phyloP scores from a whole-genome alignment of 2,113 vertebrate species.

The Condylura cristata region DNA sequence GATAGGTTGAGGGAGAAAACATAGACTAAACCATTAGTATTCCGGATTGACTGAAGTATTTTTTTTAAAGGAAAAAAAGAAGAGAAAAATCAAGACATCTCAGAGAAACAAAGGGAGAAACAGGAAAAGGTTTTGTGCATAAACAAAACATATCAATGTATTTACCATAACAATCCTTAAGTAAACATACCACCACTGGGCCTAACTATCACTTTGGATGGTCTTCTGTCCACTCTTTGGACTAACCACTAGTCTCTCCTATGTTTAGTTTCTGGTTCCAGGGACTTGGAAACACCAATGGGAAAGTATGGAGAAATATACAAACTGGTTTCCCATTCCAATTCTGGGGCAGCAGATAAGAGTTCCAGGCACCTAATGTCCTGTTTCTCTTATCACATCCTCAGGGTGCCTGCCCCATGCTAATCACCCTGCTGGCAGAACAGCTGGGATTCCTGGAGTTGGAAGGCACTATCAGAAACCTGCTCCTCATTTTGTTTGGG shows the following conservation, averaged over 20 bases:
- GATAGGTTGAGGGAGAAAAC: background rate
- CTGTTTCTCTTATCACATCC: background rate
- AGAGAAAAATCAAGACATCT: background rate
- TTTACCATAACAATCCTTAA: background rate
- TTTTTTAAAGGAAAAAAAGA: background rate
- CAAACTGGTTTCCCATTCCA: too few species aligned
- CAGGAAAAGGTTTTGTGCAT: background rate
- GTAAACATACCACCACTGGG: background rate
- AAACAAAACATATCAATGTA: background rate
- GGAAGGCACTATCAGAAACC: background rate
- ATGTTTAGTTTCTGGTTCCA: background rate
- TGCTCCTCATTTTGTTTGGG: background rate
- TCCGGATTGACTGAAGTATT: background rate
- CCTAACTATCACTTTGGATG: background rate
- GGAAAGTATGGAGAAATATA: too few species aligned
- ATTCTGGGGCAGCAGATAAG: background rate
- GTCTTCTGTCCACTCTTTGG: background rate
- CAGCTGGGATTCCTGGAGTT: background rate
- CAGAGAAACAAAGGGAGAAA: constrained; percentile 23
- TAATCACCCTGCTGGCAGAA: background rate
- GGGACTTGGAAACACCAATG: too few species aligned
- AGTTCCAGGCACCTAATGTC: background rate
- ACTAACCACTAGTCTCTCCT: background rate
- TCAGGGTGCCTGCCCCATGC: background rate
- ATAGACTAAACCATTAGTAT: background rate